Base-by-base conservation (phyloP, 2,888 invertebrate species). In the Eremobia ochroleuca region DNA sequence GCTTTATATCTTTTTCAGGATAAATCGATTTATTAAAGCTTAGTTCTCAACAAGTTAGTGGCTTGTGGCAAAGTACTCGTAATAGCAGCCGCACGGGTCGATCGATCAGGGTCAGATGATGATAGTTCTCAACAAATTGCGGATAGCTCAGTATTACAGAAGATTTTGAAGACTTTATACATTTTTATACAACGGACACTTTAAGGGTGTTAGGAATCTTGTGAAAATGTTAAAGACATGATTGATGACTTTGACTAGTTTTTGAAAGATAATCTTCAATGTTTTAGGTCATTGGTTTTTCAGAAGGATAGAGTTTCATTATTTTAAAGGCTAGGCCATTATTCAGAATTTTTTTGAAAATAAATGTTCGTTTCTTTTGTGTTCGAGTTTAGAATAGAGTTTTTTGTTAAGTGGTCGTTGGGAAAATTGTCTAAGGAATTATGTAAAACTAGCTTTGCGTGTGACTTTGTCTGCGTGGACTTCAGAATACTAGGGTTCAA, bases 221-320 rank as follows among this genome's bases (percentile, higher is more conserved):
- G 28, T 55, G 21, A 49, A 37, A 34, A 67, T 52, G 46, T 69
- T 28, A 61, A 40, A 18, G 40, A 64, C 25, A 83, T 65, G 59
- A 83, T 78, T 68, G 15, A 83, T 83, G 34, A n/a, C n/a, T n/a
- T n/a, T n/a, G n/a, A n/a, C 13, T 8, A 40, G 37, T 67, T 67
- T 58, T 58, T 40, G 5, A 28, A 28, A 43, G 31, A 40, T 40
- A 34, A 25, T 40, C 13, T 55, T 37, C 37, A 40, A 72, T 18
- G 15, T 62, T 62, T 25, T 55, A 11, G 46, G 55, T 43, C 78
- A 49, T 49, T 58, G 55, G 49, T 28, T 79, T 67, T n/a, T 58
- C 25, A 75, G 21, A 77, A 25, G 11, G 0, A 31, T 62, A 4
- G 2, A n/a, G 2, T 21, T 46, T 25, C 4, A 43, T 82, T 49